phyloP scores from a whole-genome alignment of 2,888 invertebrate species.

The Idaea biselata region DNA sequence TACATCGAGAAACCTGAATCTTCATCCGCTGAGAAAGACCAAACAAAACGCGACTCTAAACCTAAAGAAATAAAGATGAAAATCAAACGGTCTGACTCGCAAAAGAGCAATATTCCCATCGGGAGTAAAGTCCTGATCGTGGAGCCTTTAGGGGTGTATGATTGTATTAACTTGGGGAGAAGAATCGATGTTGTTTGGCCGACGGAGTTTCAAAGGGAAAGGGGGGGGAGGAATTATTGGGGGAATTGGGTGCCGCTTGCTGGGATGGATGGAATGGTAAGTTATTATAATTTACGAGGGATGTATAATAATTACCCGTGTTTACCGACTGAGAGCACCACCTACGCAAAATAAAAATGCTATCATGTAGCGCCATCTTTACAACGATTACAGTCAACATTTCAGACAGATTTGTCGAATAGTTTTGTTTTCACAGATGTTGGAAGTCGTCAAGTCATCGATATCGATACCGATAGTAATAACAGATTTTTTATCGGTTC shows the following conservation, averaged over 20 bases:
- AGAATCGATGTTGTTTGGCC: slow-evolving; percentile 98
- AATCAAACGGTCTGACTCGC: slow-evolving; percentile 69
- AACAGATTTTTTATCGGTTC: no score
- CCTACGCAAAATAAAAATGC: no score
- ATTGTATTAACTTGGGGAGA: slow-evolving; percentile 93
- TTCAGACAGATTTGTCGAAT: no score
- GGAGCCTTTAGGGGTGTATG: slow-evolving; percentile 85
- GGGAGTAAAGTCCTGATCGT: slow-evolving; percentile 72
- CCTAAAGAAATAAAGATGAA: slow-evolving; percentile 67
- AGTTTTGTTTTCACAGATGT: no score
- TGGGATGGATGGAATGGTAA: slow-evolving; percentile 94
- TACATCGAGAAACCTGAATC: slow-evolving; percentile 70
- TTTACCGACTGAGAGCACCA: no score
- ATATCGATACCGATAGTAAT: no score
- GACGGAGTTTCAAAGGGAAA: slow-evolving; percentile 90
- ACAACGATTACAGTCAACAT: no score
- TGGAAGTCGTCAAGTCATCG: no score
- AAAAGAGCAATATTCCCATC: slow-evolving; percentile 26
- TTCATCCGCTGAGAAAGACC: slow-evolving; percentile 51
- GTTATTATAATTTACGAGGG: no score
- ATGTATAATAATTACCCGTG: no score
- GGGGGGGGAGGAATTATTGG: slow-evolving; percentile 95
- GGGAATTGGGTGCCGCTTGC: slow-evolving; percentile 91
- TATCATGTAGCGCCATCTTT: no score
- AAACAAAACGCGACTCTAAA: slow-evolving; percentile 55